Evolutionary conservation across 2,113 vertebrate species (phyloP).

Genomic region (Megaleporinus macrocephalus): DNA sequence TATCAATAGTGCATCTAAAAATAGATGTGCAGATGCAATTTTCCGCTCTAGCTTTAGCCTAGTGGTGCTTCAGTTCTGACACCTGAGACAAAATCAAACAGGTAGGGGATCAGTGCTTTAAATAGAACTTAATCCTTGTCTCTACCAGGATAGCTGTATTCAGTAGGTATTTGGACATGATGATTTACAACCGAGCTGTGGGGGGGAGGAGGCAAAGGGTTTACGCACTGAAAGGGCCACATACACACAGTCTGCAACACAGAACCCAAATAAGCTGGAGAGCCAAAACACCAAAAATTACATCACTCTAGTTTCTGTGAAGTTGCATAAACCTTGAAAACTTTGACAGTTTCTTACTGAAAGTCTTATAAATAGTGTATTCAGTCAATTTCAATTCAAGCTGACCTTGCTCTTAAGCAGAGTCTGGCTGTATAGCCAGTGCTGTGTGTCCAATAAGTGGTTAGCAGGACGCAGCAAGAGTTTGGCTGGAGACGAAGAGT

Average conservation of each 20-base stretch:
- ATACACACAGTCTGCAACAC: too few species aligned
- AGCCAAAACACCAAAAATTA: too few species aligned
- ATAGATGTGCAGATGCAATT: slow-evolving; percentile 28
- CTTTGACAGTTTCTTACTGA: background rate
- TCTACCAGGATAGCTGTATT: background rate
- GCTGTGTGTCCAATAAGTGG: slow-evolving; percentile 70
- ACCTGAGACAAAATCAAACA: slow-evolving; percentile 12
- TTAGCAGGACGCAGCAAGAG: slow-evolving; percentile 68
- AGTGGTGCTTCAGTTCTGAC: background rate
- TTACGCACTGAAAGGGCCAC: background rate
- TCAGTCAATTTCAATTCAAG: background rate
- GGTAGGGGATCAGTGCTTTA: background rate
- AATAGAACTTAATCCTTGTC: background rate
- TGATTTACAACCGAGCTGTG: too few species aligned
- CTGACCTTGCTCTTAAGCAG: slow-evolving; percentile 84
- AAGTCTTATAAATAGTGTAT: background rate
- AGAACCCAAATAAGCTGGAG: too few species aligned
- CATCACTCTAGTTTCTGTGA: background rate
- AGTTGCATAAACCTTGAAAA: background rate
- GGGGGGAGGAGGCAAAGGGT: too few species aligned
- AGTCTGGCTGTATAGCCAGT: slow-evolving; percentile 81
- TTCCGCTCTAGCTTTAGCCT: slow-evolving; percentile 34
- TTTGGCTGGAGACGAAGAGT: slow-evolving; percentile 67
- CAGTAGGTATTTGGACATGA: too few species aligned
- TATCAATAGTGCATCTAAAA: slow-evolving; percentile 35